A percentile compares a stretch with the other conserved stretches of the same genome.
phyloP scores from a whole-genome alignment of 2,888 invertebrate genomes.

The Lamproptera curius region DNA sequence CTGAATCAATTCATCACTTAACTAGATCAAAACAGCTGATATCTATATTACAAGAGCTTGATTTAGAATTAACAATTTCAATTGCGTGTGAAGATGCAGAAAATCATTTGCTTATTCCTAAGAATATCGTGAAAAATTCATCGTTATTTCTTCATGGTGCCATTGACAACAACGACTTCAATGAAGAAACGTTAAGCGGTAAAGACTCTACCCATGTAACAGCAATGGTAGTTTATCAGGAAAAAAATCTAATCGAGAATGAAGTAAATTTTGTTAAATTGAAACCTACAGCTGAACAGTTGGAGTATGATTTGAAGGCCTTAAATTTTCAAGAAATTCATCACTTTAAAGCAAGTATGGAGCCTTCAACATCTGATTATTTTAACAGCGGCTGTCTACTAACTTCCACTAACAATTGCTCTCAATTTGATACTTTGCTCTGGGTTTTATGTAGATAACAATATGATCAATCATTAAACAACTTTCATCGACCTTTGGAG shows the following conservation, averaged over 20 bases:
- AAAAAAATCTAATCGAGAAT: conserved; percentile 20
- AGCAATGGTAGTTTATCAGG: conserved; percentile 19
- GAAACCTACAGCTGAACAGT: conserved; percentile 20
- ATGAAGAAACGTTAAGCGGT: conserved; percentile 19
- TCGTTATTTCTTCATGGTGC: conserved; percentile 14
- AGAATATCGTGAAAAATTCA: too few relatives aligned
- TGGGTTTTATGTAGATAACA: conserved; percentile 27
- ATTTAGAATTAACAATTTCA: too few relatives aligned
- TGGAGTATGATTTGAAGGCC: conserved; percentile 24
- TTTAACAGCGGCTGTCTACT: conserved; percentile 20
- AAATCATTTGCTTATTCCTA: too few relatives aligned
- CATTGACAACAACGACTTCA: conserved; percentile 14
- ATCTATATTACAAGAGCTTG: too few relatives aligned
- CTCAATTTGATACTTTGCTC: conserved; percentile 23
- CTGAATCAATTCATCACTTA: conserved; percentile 19
- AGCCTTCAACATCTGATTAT: conserved; percentile 21
- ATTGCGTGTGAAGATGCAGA: too few relatives aligned
- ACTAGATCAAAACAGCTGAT: conserved; percentile 19
- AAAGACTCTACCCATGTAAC: conserved; percentile 21
- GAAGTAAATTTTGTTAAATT: conserved; percentile 22
- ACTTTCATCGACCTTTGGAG: conserved; percentile 26
- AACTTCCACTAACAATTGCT: conserved; percentile 17
- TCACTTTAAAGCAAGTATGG: conserved; percentile 23
- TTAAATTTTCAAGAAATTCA: conserved; percentile 28
- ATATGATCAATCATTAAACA: conserved; percentile 15